These are phyloP conservation scores for Macrostomum cliftonense DNA, from an alignment of 2,888 invertebrate genomes.

Conservation along the genomic window DNA sequence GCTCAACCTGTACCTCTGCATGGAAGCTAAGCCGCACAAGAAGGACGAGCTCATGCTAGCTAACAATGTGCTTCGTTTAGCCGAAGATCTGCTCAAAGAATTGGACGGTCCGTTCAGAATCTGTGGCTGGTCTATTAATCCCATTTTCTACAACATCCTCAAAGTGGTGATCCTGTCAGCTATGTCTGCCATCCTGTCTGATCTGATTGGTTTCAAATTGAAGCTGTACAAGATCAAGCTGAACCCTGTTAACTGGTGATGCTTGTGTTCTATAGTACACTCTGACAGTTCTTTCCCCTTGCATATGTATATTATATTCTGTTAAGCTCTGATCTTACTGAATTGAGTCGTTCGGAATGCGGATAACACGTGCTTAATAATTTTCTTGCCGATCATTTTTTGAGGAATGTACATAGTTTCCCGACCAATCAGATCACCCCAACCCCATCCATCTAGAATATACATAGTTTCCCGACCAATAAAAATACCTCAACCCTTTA, in stretches of 20 bases:
- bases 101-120: slow-evolving; percentile 89
- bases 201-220: slow-evolving; percentile 81
- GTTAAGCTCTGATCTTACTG: too few species aligned
- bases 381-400: too few species aligned
- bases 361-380: too few species aligned
- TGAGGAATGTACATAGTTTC: too few species aligned
- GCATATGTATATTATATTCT: too few species aligned
- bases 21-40: slow-evolving; percentile 86
- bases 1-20: slow-evolving; percentile 56
- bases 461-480: too few species aligned
- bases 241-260: slow-evolving; percentile 12
- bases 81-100: slow-evolving; percentile 82
- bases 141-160: slow-evolving; percentile 78
- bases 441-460: too few species aligned
- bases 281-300: too few species aligned
- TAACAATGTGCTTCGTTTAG: slow-evolving; percentile 80
- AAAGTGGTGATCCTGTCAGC: slow-evolving; percentile 86
- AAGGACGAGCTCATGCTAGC: slow-evolving; percentile 84
- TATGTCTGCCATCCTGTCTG: slow-evolving; percentile 77
- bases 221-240: slow-evolving; percentile 83
- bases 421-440: too few species aligned
- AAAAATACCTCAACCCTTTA: too few species aligned
- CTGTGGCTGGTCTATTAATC: slow-evolving; percentile 81
- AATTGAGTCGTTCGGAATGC: too few species aligned
- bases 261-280: too few species aligned